Evolutionary conservation across 53 echinoderm and acorn worm genomes (phyloP).

Genomic region (Paracentrotus lividus): DNA sequence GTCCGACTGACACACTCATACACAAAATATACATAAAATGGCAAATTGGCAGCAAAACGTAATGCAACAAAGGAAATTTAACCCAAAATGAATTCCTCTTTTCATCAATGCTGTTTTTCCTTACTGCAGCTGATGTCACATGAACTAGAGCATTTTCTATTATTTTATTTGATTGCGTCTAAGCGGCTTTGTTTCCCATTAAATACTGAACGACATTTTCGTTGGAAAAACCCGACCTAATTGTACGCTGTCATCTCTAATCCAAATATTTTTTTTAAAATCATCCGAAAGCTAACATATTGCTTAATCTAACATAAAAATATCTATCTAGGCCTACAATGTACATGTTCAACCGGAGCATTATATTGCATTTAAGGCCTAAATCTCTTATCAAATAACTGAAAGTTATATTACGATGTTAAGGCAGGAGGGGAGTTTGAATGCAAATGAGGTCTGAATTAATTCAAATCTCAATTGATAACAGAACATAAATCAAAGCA

Average conservation of each 20-base stretch:
- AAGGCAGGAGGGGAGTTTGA: not conserved
- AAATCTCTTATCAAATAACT: not conserved
- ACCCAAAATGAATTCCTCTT: constrained; percentile 52
- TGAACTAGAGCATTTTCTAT: constrained; percentile 23
- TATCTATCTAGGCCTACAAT: too few species aligned
- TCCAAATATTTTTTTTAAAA: not conserved
- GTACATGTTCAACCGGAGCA: not conserved
- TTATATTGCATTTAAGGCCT: not conserved
- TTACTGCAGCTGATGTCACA: not conserved
- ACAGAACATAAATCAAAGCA: constrained; percentile 14
- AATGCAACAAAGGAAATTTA: constrained; percentile 58
- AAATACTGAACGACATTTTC: not conserved
- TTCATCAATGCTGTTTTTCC: constrained; percentile 35
- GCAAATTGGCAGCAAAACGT: constrained; percentile 57
- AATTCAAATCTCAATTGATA: constrained; percentile 48
- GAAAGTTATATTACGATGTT: not conserved
- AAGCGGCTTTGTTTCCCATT: constrained; percentile 29
- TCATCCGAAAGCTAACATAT: not conserved
- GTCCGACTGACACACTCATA: constrained; percentile 52
- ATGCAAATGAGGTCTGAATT: constrained; percentile 23
- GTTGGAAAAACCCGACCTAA: not conserved
- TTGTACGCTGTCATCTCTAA: not conserved
- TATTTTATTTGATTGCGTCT: constrained; percentile 33
- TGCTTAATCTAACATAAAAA: constrained; percentile 21
- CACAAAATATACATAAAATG: constrained; percentile 45